Evolutionary conservation across 2,113 vertebrate species (phyloP).

Genomic region (Eleginops maclovinus): DNA sequence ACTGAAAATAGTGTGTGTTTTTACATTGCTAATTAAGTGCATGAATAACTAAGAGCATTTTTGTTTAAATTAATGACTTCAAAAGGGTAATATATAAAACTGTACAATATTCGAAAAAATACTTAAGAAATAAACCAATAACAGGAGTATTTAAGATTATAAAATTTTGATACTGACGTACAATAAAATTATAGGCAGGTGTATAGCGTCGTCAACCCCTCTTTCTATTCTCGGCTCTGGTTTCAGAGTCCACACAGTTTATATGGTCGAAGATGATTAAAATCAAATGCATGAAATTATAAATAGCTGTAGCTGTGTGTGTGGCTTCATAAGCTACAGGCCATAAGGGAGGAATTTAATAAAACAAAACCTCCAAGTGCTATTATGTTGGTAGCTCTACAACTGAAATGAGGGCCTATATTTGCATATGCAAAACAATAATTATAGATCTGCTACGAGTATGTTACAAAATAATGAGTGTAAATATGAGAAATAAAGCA

Average conservation of each 20-base stretch:
- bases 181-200: slow-evolving; percentile 86
- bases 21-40: slow-evolving; percentile 95
- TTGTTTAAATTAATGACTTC: slow-evolving; percentile 98
- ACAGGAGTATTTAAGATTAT: slow-evolving; percentile 86
- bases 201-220: slow-evolving; percentile 75
- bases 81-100: slow-evolving; percentile 98
- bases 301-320: slow-evolving; percentile 69
- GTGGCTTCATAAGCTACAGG: slow-evolving; percentile 68
- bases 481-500: slow-evolving; percentile 66
- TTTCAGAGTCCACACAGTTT: slow-evolving; percentile 85
- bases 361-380: slow-evolving; percentile 72
- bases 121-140: slow-evolving; percentile 86
- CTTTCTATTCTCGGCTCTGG: slow-evolving; percentile 72
- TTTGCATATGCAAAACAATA: slow-evolving; percentile 64
- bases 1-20: slow-evolving; percentile 93
- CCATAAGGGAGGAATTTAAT: slow-evolving; percentile 54
- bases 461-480: slow-evolving; percentile 71
- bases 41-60: slow-evolving; percentile 95
- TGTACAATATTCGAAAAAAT: slow-evolving; percentile 98
- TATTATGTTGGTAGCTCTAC: slow-evolving; percentile 68
- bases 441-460: slow-evolving; percentile 63
- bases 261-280: slow-evolving; percentile 82
- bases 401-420: slow-evolving; percentile 56
- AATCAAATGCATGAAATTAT: slow-evolving; percentile 70
- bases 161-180: slow-evolving; percentile 85